Base-by-base conservation (phyloP, 1,140 invertebrate genomes). In the Cyclina sinensis region DNA sequence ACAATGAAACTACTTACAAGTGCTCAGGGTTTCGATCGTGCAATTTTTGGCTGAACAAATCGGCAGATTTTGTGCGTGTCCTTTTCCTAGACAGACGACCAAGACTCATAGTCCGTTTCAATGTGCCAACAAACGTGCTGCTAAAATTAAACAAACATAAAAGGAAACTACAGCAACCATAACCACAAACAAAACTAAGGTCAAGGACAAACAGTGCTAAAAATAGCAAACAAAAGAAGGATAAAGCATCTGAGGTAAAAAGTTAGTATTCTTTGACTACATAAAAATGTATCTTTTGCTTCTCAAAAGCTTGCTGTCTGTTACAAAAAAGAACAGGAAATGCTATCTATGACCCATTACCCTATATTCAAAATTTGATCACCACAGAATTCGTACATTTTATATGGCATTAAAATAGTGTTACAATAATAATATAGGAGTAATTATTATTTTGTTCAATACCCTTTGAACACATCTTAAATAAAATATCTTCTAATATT, bases 1-100 rank as follows among this genome's bases (percentile, higher is more conserved):
- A n/a, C n/a, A n/a, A n/a, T n/a, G n/a, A n/a, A n/a, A n/a, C 48
- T 86, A 86, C 84, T 86, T 70, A 86, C 84, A 86, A 79, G n/a
- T 78, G 74, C 16, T 79, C 12, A 1, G 21, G 70, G 24, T 82
- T 24, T 65, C 18, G 12, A 24, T 18, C 37, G 73, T 68, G 51
- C 74, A 62, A n/a, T 65, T 86, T 78, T n/a, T 24, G 46, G 37
- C 48, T 88, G 39, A 32, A 30, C 21, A 81, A n/a, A 24, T 70
- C 59, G 7, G 76, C 21, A 7, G 73, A 48, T 73, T 88, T 88
- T 27, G 86, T 54, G 2, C 86, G 74, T 39, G 78, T 70, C 18
- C 86, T 57, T 88, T 88, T 88, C 51, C 86, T 65, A 39, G 76
- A 62, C 1, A 88, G 78, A 48, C 86, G 76, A 37, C 86, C 86